A percentile compares a stretch with the other conserved stretches of the same genome.
Evolutionary conservation across 2,113 vertebrate species (phyloP).

Genomic region (Chaenogobius annularis): DNA sequence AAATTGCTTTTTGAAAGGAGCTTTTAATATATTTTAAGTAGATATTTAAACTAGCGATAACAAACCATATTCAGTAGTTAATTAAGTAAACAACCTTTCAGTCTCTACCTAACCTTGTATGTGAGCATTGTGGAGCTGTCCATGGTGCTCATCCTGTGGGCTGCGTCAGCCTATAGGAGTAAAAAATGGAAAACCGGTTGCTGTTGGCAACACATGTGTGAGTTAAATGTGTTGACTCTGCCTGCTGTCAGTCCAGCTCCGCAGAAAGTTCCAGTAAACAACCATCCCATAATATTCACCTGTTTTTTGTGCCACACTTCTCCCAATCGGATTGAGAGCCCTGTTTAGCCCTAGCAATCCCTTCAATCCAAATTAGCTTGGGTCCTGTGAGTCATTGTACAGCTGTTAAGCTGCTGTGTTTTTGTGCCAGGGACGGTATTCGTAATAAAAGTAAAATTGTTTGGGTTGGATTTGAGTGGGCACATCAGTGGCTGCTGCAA

Average conservation of each 20-base stretch:
- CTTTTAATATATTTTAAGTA: no score
- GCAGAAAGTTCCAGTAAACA: not conserved
- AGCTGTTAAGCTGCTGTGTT: not conserved
- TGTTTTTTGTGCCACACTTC: not conserved
- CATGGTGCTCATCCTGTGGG: slow-evolving; percentile 10
- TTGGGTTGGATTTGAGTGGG: slow-evolving; percentile 3
- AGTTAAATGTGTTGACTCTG: not conserved
- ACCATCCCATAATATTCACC: not conserved
- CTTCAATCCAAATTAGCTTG: not conserved
- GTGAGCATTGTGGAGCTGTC: slow-evolving; percentile 12
- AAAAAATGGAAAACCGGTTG: slow-evolving; percentile 1
- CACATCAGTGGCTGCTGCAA: not conserved
- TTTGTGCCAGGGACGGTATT: not conserved
- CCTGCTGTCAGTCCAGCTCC: not conserved
- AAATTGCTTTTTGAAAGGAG: no score
- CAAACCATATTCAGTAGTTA: not conserved
- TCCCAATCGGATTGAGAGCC: not conserved
- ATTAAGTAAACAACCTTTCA: not conserved
- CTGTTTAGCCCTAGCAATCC: not conserved
- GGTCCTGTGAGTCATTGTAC: slow-evolving; percentile 1
- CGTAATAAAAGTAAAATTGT: not conserved
- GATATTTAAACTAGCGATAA: no score
- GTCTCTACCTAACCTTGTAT: not conserved
- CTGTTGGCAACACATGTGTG: not conserved
- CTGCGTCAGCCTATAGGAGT: not conserved